These are phyloP conservation scores for Drosophila leonis DNA, from an alignment of 2,888 invertebrate genomes.

Conservation along the genomic window DNA sequence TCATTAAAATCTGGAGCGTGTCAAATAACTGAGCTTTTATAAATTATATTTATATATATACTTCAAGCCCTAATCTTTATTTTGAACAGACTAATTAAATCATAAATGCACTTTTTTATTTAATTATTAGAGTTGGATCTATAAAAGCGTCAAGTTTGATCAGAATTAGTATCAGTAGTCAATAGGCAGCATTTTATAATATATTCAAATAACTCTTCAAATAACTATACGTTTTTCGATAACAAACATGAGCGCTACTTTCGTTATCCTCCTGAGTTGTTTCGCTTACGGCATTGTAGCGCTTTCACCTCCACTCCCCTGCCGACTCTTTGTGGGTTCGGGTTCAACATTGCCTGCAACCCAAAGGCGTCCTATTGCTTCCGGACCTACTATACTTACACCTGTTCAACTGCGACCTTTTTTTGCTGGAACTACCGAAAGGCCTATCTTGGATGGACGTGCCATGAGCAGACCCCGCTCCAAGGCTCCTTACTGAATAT, in stretches of 20 bases:
- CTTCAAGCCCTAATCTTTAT: background rate
- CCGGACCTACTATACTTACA: background rate
- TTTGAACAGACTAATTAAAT: background rate
- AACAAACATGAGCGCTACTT: background rate
- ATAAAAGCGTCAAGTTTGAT: background rate
- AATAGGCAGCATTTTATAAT: too few species aligned
- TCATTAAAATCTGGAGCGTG: background rate
- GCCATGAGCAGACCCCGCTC: too few species aligned
- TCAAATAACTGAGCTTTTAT: background rate
- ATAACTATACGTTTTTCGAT: background rate
- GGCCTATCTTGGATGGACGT: background rate
- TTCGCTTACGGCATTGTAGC: background rate
- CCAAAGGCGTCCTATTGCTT: background rate
- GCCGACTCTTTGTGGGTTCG: too few species aligned
- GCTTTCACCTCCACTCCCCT: background rate
- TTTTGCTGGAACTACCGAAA: constrained; percentile 1
- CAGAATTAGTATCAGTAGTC: background rate
- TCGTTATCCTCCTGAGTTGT: background rate
- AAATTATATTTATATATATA: background rate
- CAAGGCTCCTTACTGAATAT: background rate
- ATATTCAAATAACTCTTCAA: background rate
- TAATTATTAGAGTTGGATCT: background rate
- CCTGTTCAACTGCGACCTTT: background rate
- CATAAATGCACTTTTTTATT: background rate
- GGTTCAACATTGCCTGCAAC: background rate